These are phyloP conservation scores for Cottus gobio DNA, from an alignment of 2,113 vertebrate species.

Conservation along the genomic window DNA sequence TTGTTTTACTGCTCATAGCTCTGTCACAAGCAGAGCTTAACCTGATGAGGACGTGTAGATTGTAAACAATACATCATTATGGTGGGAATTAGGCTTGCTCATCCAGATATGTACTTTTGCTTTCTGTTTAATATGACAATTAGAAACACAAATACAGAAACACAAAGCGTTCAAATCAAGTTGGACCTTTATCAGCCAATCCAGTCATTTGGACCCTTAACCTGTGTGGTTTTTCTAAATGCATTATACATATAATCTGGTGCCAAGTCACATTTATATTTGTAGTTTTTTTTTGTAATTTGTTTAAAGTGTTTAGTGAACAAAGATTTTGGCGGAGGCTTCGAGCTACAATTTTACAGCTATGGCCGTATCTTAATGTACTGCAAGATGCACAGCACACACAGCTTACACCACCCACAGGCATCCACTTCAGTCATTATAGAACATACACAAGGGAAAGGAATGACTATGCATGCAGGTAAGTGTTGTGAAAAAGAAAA, in stretches of 20 bases:
- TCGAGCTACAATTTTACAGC: neutral
- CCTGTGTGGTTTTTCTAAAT: neutral
- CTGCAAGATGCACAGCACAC: neutral
- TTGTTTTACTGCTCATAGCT: neutral
- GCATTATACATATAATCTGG: neutral
- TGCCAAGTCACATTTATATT: neutral
- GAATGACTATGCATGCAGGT: neutral
- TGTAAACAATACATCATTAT: conserved; percentile 8
- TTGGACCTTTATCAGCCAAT: conserved; percentile 4
- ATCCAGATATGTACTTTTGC: neutral
- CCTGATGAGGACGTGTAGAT: conserved; percentile 16
- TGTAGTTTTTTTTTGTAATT: no score
- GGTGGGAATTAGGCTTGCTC: neutral
- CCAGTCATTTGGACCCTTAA: no score
- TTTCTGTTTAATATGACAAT: neutral
- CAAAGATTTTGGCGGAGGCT: neutral
- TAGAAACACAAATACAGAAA: neutral
- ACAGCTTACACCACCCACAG: neutral
- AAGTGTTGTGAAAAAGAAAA: neutral
- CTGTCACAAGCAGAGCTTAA: conserved; percentile 7
- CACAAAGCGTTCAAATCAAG: neutral
- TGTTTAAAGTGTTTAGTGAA: neutral
- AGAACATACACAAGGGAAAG: neutral
- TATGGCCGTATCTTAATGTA: neutral
- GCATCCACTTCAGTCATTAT: neutral